Evolutionary conservation across 23 tunicate species (phyloP), one percentile per base, ranked within the genome.

Genomic region (Phallusia fumigata): DNA sequence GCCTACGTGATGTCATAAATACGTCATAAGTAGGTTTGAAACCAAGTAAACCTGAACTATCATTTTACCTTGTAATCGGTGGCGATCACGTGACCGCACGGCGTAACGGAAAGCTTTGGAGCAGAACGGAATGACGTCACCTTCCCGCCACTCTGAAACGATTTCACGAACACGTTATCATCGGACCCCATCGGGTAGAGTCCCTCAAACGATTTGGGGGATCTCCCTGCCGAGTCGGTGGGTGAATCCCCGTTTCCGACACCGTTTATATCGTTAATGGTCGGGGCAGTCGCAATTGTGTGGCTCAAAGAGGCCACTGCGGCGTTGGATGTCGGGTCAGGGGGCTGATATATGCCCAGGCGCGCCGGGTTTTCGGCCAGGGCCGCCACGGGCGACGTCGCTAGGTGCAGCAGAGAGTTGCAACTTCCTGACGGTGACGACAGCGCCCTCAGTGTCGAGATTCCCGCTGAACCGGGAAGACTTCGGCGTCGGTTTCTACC

Each of bases 61-160:
- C 30, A 6, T n/a, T 16, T 30, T 52, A 86, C 90, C 85, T 86
- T 86, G 85, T 86, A 81, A 53, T 86, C 90, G 3, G 90, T 79
- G 16, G 90, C 85, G 11, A 86, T 52, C 22, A 86, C 74, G 22
- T 86, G 83, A 3, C 90, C 90, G 31, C 34, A 19, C 10, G 76
- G 64, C n/a, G 65, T 79, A 6, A 75, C 50, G 13, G 90, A 3
- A 21, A 86, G 35, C 74, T 86, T 86, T n/a, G 90, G 90, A 26
- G 90, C 90, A 18, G 90, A 86, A 16, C 30, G 51, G 51, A 86
- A 86, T 11, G 76, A 65, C 35, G 47, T 65, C 32, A 74, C 72
- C 75, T 86, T 81, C 24, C 85, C 90, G 32, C 35, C 35, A 21
- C 52, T 51, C 21, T 52, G 40, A 52, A 86, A 86, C 86, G 86